Conservation (phyloP, 1,140 invertebrate species). For the Danaus plexippus region DNA sequence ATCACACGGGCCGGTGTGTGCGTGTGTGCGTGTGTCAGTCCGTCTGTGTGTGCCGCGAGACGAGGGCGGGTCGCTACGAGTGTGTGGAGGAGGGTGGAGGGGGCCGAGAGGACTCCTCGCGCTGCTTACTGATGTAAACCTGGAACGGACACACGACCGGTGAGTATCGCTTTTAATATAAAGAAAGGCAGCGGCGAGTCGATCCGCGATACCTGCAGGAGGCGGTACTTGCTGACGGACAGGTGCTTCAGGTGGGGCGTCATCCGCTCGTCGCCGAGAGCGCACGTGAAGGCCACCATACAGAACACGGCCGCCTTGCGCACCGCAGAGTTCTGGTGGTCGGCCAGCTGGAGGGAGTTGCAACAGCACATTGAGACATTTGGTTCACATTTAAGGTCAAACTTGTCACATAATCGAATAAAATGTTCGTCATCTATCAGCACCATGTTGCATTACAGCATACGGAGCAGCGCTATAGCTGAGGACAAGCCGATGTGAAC, state of each 20-base stretch:
- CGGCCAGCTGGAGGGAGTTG: constrained; percentile 76
- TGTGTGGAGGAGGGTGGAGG: neutral
- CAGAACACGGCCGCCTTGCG: constrained; percentile 96
- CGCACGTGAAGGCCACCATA: constrained; percentile 92
- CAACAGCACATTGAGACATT: neutral
- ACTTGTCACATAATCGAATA: no score
- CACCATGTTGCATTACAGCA: no score
- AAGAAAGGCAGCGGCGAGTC: neutral
- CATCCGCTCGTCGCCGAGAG: constrained; percentile 87
- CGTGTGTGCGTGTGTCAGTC: constrained; percentile 17
- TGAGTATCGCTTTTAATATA: neutral
- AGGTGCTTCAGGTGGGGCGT: constrained; percentile 84
- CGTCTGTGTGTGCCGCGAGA: constrained; percentile 52
- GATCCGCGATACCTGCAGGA: constrained; percentile 45
- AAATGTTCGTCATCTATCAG: no score
- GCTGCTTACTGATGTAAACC: constrained; percentile 59
- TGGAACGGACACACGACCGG: constrained; percentile 11
- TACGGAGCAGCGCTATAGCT: no score
- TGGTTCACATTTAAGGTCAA: no score
- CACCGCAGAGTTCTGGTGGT: constrained; percentile 90
- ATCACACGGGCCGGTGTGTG: neutral
- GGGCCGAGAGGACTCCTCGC: constrained; percentile 33
- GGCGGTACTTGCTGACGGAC: constrained; percentile 84
- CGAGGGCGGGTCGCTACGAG: constrained; percentile 46
- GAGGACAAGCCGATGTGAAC: neutral